phyloP scores from a whole-genome alignment of 2,113 vertebrate genomes.

The Abramis brama region DNA sequence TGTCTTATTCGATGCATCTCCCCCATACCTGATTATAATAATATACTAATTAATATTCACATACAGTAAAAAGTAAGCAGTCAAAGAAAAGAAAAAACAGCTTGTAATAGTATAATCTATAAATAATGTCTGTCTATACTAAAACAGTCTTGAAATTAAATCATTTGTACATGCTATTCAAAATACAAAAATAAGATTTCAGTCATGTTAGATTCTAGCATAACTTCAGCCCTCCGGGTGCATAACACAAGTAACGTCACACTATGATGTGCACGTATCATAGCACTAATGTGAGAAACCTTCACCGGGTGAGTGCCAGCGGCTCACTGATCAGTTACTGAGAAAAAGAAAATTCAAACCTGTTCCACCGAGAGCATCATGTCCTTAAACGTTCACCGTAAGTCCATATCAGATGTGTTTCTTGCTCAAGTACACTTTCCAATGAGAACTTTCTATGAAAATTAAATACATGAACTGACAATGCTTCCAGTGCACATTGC shows the following conservation, averaged over 20 bases:
- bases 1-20: slow-evolving; percentile 38
- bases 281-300: slow-evolving; percentile 28
- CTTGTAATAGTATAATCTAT: slow-evolving; percentile 38
- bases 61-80: slow-evolving; percentile 42
- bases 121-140: slow-evolving; percentile 45
- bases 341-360: background rate
- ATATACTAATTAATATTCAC: slow-evolving; percentile 44
- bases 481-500: background rate
- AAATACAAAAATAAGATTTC: slow-evolving; percentile 49
- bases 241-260: slow-evolving; percentile 9
- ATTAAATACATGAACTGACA: background rate
- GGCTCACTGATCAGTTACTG: slow-evolving; percentile 1
- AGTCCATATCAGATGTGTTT: slow-evolving; percentile 1
- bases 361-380: slow-evolving; percentile 3
- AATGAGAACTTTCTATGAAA: background rate
- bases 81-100: background rate
- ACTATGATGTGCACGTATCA: slow-evolving; percentile 28
- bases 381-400: slow-evolving; percentile 8
- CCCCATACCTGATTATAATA: slow-evolving; percentile 47
- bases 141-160: slow-evolving; percentile 49
- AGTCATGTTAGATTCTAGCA: slow-evolving; percentile 49
- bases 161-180: slow-evolving; percentile 42
- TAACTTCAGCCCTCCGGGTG: slow-evolving; percentile 34
- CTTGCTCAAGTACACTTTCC: background rate
- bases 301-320: slow-evolving; percentile 4